phyloP scores from a whole-genome alignment of 2,113 vertebrate genomes.

The Trinectes maculatus region DNA sequence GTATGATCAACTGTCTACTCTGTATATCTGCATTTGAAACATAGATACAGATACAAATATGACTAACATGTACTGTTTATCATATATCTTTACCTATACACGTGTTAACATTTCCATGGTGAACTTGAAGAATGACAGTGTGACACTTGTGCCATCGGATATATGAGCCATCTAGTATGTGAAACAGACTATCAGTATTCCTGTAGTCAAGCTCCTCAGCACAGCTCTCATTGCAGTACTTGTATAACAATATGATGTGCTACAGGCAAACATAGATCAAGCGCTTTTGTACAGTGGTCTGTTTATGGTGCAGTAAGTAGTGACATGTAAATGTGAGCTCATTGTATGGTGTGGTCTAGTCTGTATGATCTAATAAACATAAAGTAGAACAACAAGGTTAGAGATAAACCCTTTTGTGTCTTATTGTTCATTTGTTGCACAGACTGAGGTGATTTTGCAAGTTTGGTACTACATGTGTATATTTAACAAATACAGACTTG shows the following conservation, averaged over 20 bases:
- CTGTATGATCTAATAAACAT: constrained; percentile 55
- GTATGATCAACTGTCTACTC: constrained; percentile 37
- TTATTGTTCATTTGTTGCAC: no score
- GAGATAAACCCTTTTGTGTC: no score
- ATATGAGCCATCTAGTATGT: constrained; percentile 20
- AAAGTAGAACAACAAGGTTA: background rate
- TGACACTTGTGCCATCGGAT: constrained; percentile 52
- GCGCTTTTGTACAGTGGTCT: constrained; percentile 69
- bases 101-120: constrained; percentile 35
- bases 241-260: constrained; percentile 44
- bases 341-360: constrained; percentile 51
- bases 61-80: constrained; percentile 6
- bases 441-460: no score
- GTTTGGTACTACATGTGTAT: no score
- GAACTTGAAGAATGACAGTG: constrained; percentile 31
- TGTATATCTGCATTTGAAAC: constrained; percentile 36
- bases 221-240: constrained; percentile 43
- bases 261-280: constrained; percentile 50
- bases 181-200: background rate
- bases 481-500: no score
- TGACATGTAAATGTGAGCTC: constrained; percentile 51
- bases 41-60: constrained; percentile 2
- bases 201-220: constrained; percentile 33
- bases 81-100: constrained; percentile 19
- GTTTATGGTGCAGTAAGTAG: constrained; percentile 51